A percentile compares a stretch with the other conserved stretches of the same genome.
Conservation (phyloP, 2,888 invertebrate genomes). For the Erannis defoliaria region DNA sequence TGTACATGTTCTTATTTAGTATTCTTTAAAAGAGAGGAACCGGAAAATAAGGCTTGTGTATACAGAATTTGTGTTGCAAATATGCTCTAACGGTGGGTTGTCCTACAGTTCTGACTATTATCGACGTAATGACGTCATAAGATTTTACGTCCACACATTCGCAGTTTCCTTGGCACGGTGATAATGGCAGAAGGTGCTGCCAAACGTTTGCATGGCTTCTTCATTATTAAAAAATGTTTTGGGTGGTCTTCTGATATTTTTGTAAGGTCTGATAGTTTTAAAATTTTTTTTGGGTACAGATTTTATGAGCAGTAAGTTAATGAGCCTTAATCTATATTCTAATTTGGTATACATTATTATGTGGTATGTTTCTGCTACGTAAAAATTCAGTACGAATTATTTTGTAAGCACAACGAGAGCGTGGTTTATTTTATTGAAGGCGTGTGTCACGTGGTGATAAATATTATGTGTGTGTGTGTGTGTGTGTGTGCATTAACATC, state of each 20-base stretch:
- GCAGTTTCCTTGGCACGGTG: slow-evolving; percentile 19
- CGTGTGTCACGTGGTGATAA: too few species aligned
- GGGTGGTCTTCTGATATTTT: not conserved
- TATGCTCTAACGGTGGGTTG: slow-evolving; percentile 20
- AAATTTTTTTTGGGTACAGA: too few species aligned
- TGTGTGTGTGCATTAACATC: too few species aligned
- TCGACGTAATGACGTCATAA: slow-evolving; percentile 23
- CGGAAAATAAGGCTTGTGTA: not conserved
- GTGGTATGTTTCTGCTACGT: too few species aligned
- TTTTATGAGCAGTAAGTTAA: too few species aligned
- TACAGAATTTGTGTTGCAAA: slow-evolving; percentile 27
- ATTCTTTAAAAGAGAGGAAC: too few species aligned
- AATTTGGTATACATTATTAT: too few species aligned
- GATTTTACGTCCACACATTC: slow-evolving; percentile 29
- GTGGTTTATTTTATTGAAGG: too few species aligned
- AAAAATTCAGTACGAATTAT: too few species aligned
- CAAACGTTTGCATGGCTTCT: slow-evolving; percentile 18
- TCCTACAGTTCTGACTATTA: slow-evolving; percentile 19
- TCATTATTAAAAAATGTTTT: slow-evolving; percentile 13
- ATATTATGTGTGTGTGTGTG: too few species aligned
- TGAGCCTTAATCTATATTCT: too few species aligned
- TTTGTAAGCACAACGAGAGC: too few species aligned
- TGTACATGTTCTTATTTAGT: not conserved
- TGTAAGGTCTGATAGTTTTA: not conserved
- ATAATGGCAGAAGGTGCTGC: slow-evolving; percentile 21